Conservation (phyloP, 1,140 invertebrate genomes). For the Drosophila mojavensis region DNA sequence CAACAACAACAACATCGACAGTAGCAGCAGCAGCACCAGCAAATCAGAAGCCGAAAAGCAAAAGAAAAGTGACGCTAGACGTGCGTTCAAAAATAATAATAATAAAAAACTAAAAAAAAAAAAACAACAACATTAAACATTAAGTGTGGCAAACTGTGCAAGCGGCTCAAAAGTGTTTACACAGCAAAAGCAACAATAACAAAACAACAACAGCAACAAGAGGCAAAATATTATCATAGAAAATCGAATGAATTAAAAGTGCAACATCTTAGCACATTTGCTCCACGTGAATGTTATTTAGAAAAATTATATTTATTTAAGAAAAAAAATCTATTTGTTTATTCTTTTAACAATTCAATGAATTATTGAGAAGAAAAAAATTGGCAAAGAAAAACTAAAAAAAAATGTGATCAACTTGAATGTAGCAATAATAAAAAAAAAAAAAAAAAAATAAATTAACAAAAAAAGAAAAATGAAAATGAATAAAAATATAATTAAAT, state of each 20-base stretch:
- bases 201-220: conserved; percentile 26
- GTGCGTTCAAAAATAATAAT: conserved; percentile 35
- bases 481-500: neutral
- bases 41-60: conserved; percentile 57
- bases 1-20: conserved; percentile 27
- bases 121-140: conserved; percentile 15
- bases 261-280: neutral
- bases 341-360: too few species aligned
- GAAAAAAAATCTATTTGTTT: neutral
- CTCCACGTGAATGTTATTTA: neutral
- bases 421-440: neutral
- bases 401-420: neutral
- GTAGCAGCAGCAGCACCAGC: conserved; percentile 11
- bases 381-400: neutral
- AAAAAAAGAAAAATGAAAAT: neutral
- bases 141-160: conserved; percentile 29
- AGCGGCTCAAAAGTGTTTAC: conserved; percentile 41
- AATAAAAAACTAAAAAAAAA: conserved; percentile 24
- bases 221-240: conserved; percentile 23
- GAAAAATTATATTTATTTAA: neutral
- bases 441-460: conserved; percentile 3
- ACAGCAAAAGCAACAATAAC: conserved; percentile 13
- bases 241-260: conserved; percentile 7
- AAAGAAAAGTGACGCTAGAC: conserved; percentile 65
- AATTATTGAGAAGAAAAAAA: neutral